Evolutionary conservation across 35 echinoderm and acorn worm genomes (phyloP), one percentile per base, ranked within the genome.

Genomic region (Strongylocentrotus purpuratus): DNA sequence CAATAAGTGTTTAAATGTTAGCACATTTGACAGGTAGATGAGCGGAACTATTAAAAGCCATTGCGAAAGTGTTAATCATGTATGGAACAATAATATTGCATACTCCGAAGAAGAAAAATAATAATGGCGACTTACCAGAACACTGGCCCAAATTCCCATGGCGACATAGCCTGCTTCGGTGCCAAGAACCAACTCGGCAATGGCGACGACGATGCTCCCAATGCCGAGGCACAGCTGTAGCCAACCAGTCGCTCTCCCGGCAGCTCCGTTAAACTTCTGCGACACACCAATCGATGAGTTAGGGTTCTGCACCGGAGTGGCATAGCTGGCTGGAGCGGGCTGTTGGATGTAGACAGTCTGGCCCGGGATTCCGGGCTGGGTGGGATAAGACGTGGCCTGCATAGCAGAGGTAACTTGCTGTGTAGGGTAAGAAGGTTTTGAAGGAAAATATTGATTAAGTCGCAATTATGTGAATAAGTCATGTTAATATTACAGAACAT

Each of bases 251-350:
- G 33, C 12, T 46, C 87, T 33, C 15, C 87, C 87, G 2, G 87
- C 87, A 15, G 87, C 32, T 22, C 87, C 87, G 33, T 89, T 89
- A 28, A 89, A 89, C 31, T 89, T 89, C 65, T 78, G 65, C 20
- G 65, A 78, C 22, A 78, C 65, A 0, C 65, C 22, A 45, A 12
- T 45, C 33, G 33, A 7, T 7, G 32, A 46, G 13, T 89, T 33
- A 5, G 87, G 87, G 15, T 89, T 33, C 45, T 89, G 33, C 32
- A 45, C 33, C 3, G 45, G 25, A 31, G 33, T 22, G 33, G 45
- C 3, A 25, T 89, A 89, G 32, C 33, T 33, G 87, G 41, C 87
- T 15, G 87, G 87, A 33, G 32, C 33, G 15, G 87, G 33, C 87
- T 89, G 87, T 3, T 89, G 0, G 15, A 89, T 12, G 33, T 45